Evolutionary conservation across 2,888 invertebrate genomes (phyloP), one percentile per base, ranked within the genome.

Genomic region (Dolichopus griseipennis): DNA sequence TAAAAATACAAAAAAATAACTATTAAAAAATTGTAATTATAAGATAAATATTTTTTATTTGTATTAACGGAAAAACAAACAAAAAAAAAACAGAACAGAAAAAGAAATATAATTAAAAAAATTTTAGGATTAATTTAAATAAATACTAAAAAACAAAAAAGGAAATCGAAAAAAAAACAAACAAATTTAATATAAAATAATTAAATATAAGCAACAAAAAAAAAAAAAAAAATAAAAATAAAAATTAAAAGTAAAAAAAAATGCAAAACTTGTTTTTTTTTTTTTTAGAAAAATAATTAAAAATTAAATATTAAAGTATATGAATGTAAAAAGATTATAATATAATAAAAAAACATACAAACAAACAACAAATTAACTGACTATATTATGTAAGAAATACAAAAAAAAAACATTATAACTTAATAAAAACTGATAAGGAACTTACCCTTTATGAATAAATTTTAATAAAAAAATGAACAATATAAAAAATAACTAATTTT

Each of bases 21-120:
- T 52, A 52, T 52, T 52, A 52, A 52, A n/a, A 52, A 52, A 52
- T 52, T 52, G 52, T 52, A 52, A 37, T 52, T 52, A 52, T 52
- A 52, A 52, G 52, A 52, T 52, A 18, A 52, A 52, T 52, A 52
- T 52, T 52, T 52, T 52, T 52, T 52, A 52, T 52, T 52, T 52
- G 52, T 52, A 52, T 52, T n/a, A 52, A 52, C 15, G 18, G 15
- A 52, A 52, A 52, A 27, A 15, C 37, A 37, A 37, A 27, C 27
- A 27, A 27, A 27, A 27, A 27, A 27, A 27, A 27, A 27, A 27
- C n/a, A 27, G 5, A 27, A 27, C 27, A 27, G 3, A 41, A 41
- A 37, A 27, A 27, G 3, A 27, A 27, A 27, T 5, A 27, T 27
- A 27, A 27, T 27, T 27, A 27, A 52, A 52, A 12, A 52, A 52